Percentiles rank a stretch among this genome's conserved stretches.
phyloP scores from a whole-genome alignment of 2,888 invertebrate species.

The Trimorus sp. region DNA sequence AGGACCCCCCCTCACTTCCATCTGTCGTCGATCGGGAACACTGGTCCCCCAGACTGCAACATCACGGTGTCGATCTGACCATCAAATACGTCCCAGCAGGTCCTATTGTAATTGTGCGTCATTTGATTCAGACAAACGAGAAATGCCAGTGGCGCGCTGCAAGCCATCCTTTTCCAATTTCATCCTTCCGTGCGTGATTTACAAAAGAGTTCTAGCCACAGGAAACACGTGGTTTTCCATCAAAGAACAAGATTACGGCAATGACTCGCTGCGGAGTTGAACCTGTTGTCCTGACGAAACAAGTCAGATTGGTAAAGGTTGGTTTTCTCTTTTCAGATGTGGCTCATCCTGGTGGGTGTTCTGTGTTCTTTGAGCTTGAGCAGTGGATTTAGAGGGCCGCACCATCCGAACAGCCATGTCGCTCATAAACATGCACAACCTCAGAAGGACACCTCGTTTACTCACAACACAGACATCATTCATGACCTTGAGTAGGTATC shows the following conservation, averaged over 20 bases:
- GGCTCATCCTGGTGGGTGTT: constrained; percentile 46
- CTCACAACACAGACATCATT: constrained; percentile 87
- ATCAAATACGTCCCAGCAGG: constrained; percentile 77
- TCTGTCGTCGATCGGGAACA: constrained; percentile 77
- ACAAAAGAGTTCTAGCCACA: constrained; percentile 56
- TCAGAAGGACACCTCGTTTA: constrained; percentile 84
- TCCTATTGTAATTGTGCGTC: constrained; percentile 76
- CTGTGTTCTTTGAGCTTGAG: constrained; percentile 67
- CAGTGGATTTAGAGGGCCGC: constrained; percentile 84
- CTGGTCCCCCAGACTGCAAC: constrained; percentile 69
- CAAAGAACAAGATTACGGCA: constrained; percentile 30
- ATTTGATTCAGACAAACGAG: constrained; percentile 69
- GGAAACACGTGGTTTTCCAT: constrained; percentile 43
- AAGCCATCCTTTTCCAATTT: constrained; percentile 63
- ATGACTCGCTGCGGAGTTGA: constrained; percentile 7
- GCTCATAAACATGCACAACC: constrained; percentile 85
- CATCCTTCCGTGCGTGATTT: constrained; percentile 62
- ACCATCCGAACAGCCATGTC: constrained; percentile 84
- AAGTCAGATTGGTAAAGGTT: background rate
- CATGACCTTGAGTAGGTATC: constrained; percentile 87
- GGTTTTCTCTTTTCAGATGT: constrained; percentile 44
- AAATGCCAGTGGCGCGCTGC: constrained; percentile 64
- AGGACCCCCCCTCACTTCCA: constrained; percentile 79
- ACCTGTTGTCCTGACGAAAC: background rate
- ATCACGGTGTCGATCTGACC: constrained; percentile 71